Percentiles rank a stretch among this genome's conserved stretches.
Evolutionary conservation across 2,797 vertebrate species (phyloP).

Genomic region (Crax fasciolata): DNA sequence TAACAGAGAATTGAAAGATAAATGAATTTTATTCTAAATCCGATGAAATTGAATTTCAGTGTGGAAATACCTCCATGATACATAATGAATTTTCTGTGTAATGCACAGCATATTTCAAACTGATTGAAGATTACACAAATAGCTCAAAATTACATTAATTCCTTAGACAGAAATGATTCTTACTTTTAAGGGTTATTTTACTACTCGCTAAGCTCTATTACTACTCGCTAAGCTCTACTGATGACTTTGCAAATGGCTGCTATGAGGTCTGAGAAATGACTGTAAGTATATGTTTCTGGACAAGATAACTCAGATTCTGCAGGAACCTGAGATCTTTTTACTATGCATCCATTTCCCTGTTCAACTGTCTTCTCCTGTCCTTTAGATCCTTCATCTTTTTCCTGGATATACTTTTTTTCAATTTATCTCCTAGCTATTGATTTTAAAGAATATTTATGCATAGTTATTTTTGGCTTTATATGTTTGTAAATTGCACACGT

Average conservation of each 20-base stretch:
- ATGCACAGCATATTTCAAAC: not conserved
- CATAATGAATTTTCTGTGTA: not conserved
- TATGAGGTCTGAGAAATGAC: not conserved
- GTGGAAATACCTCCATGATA: not conserved
- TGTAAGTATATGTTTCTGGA: too few relatives aligned
- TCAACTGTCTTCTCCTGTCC: too few relatives aligned
- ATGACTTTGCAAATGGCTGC: not conserved
- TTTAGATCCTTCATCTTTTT: too few relatives aligned
- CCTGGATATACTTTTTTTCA: too few relatives aligned
- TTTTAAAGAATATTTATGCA: too few relatives aligned
- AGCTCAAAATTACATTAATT: not conserved
- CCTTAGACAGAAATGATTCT: not conserved
- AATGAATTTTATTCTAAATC: not conserved
- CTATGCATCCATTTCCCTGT: too few relatives aligned
- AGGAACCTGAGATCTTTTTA: too few relatives aligned
- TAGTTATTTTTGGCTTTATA: too few relatives aligned
- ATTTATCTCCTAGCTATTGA: too few relatives aligned
- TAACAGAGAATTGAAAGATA: not conserved
- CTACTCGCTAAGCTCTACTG: not conserved
- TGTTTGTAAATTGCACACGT: too few relatives aligned
- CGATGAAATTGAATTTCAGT: fast-evolving
- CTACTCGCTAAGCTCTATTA: too few relatives aligned
- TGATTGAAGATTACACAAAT: not conserved
- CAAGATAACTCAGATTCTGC: too few relatives aligned
- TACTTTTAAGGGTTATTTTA: not conserved